Percentiles rank a stretch among this genome's conserved stretches.
phyloP scores from a whole-genome alignment of 2,888 invertebrate species.

The Noctua fimbriata region DNA sequence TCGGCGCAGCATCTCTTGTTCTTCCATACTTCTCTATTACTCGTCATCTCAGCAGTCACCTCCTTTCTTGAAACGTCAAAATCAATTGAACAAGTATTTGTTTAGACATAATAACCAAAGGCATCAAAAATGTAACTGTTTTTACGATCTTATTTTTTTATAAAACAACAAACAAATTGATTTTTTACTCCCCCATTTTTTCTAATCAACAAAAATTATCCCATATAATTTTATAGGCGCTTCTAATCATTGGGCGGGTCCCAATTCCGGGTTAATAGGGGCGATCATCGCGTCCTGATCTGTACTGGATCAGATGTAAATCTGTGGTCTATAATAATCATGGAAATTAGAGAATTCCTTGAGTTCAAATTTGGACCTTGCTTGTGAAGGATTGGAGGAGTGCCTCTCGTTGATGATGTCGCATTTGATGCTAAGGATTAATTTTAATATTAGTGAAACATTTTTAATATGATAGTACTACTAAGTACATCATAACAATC shows the following conservation, averaged over 20 bases:
- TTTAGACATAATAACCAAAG: background rate
- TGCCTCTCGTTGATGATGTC: slow-evolving; percentile 3
- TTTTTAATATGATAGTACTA: background rate
- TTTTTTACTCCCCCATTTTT: slow-evolving; percentile 47
- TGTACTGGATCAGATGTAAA: slow-evolving; percentile 53
- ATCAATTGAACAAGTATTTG: background rate
- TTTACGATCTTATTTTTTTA: background rate
- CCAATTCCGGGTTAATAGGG: slow-evolving; percentile 62
- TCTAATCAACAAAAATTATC: slow-evolving; percentile 55
- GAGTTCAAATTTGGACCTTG: slow-evolving; percentile 38
- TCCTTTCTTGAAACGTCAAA: no score
- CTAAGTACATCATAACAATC: background rate
- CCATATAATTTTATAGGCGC: slow-evolving; percentile 59
- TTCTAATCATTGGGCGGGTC: slow-evolving; percentile 68
- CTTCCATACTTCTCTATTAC: no score
- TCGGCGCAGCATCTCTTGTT: no score
- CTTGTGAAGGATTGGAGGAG: slow-evolving; percentile 39
- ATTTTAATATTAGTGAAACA: background rate
- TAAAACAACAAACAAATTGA: slow-evolving; percentile 62
- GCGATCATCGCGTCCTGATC: slow-evolving; percentile 56
- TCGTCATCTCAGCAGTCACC: no score
- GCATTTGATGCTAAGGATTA: slow-evolving; percentile 30
- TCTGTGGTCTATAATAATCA: slow-evolving; percentile 58
- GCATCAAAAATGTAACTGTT: slow-evolving; percentile 1
- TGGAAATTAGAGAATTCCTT: slow-evolving; percentile 60